A percentile compares a stretch with the other conserved stretches of the same genome.
Evolutionary conservation across 2,797 vertebrate species (phyloP).

Genomic region (Phrynocephalus vlangalii): DNA sequence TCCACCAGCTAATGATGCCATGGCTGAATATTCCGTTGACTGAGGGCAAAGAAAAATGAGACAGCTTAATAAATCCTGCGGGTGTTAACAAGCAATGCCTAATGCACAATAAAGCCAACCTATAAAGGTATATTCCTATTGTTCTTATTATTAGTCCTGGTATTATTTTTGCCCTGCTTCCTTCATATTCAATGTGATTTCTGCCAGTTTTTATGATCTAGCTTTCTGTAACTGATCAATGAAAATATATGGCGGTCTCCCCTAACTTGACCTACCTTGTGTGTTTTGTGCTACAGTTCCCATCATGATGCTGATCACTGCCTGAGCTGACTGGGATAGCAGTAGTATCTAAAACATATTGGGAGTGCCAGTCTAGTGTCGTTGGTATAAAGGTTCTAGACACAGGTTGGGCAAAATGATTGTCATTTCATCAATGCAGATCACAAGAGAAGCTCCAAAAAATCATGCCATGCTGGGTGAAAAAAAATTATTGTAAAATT

Average conservation of each 20-base stretch:
- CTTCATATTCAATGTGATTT: neutral
- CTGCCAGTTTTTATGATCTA: neutral
- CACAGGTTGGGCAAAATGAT: neutral
- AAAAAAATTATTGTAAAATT: neutral
- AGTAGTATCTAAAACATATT: neutral
- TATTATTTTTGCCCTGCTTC: neutral
- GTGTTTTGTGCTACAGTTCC: neutral
- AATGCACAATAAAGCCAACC: conserved; percentile 14
- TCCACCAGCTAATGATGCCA: conserved; percentile 95
- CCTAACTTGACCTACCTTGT: neutral
- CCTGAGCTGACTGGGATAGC: neutral
- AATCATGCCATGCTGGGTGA: too few relatives aligned
- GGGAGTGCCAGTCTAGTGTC: too few relatives aligned
- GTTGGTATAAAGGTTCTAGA: neutral
- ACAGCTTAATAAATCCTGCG: conserved; percentile 49
- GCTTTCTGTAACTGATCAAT: neutral
- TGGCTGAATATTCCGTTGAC: conserved; percentile 95
- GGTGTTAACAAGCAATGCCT: conserved; percentile 11
- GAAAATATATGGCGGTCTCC: neutral
- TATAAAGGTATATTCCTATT: neutral
- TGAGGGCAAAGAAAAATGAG: conserved; percentile 72
- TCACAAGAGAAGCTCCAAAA: neutral
- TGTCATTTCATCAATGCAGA: neutral
- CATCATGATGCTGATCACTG: neutral
- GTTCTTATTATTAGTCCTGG: neutral